Conservation (phyloP, 2,113 vertebrate species). For the Gymnocephalus cernua region DNA sequence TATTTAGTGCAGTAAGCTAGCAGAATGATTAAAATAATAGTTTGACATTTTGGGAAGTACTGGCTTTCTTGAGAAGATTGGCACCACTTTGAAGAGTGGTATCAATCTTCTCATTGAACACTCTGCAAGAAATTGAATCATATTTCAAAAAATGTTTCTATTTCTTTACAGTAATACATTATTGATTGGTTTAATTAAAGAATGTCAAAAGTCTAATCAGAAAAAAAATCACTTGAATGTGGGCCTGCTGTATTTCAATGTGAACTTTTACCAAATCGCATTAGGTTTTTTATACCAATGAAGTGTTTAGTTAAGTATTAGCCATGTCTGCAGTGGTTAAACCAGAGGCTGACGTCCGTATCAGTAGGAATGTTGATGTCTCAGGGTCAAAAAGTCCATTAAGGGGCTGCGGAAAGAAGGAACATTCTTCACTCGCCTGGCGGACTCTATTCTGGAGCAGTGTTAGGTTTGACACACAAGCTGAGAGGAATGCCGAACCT, state of each 20-base stretch:
- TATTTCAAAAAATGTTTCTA: not conserved
- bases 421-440: conserved; percentile 62
- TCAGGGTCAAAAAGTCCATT: conserved; percentile 61
- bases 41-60: not conserved
- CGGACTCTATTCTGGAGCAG: conserved; percentile 60
- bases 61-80: not conserved
- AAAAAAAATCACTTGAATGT: not conserved
- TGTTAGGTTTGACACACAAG: conserved; percentile 69
- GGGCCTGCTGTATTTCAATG: conserved; percentile 14
- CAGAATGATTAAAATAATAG: not conserved
- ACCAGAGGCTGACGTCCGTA: not conserved
- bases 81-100: not conserved
- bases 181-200: not conserved
- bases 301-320: conserved; percentile 44
- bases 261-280: conserved; percentile 20
- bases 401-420: conserved; percentile 34
- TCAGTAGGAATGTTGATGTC: conserved; percentile 59
- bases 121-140: not conserved
- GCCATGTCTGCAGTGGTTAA: conserved; percentile 28
- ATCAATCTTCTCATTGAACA: not conserved
- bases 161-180: not conserved
- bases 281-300: conserved; percentile 28
- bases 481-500: conserved; percentile 74
- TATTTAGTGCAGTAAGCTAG: not conserved
- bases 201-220: not conserved